phyloP scores from a whole-genome alignment of 2,113 vertebrate species.

The Rattus rattus region DNA sequence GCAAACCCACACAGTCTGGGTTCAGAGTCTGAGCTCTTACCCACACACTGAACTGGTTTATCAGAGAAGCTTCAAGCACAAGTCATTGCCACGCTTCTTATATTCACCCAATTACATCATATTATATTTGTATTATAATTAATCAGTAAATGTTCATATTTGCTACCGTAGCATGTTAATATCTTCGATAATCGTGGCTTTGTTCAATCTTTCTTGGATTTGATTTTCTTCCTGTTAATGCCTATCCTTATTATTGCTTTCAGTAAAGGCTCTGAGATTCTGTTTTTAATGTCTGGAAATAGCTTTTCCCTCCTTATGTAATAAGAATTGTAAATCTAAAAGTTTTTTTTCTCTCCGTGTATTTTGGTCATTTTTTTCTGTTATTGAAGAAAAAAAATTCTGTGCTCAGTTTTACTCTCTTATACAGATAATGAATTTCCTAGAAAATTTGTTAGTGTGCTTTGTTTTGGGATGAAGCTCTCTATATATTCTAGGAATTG shows the following conservation, averaged over 20 bases:
- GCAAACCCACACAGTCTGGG: background rate
- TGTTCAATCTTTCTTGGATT: conserved; percentile 14
- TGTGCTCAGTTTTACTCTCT: background rate
- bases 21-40: background rate
- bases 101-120: background rate
- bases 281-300: background rate
- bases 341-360: background rate
- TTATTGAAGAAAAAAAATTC: background rate
- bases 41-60: background rate
- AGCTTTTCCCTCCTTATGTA: background rate
- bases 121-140: background rate
- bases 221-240: conserved; percentile 10
- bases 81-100: background rate
- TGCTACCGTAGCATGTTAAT: background rate
- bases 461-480: background rate
- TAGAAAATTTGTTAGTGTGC: background rate
- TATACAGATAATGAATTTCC: background rate
- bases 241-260: background rate
- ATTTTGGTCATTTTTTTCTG: background rate
- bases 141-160: conserved; percentile 14
- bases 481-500: background rate
- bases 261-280: background rate
- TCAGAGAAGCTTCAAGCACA: conserved; percentile 3
- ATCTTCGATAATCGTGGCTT: background rate
- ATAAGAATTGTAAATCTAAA: background rate